Conservation (phyloP, 2,113 vertebrate genomes). For the Pterocles orientalis region DNA sequence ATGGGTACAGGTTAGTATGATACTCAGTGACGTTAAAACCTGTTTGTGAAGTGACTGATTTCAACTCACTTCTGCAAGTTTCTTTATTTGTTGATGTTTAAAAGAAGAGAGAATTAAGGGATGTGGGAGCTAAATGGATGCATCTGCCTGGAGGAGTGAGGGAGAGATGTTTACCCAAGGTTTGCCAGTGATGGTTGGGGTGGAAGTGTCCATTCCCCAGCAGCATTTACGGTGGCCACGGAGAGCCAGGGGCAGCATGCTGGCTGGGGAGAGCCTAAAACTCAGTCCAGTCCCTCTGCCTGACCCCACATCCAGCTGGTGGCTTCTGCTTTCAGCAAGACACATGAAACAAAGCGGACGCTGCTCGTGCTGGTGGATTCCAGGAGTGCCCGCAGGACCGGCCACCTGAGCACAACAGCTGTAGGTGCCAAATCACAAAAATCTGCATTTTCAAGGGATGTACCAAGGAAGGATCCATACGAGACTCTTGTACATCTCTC, state of each 20-base stretch:
- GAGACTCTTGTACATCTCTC: rapidly evolving
- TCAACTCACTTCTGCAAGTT: background rate
- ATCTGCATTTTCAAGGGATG: background rate
- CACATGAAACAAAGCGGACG: rapidly evolving
- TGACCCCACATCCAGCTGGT: background rate
- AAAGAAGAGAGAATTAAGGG: background rate
- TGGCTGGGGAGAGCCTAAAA: background rate
- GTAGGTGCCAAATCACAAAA: background rate
- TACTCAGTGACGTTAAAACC: background rate
- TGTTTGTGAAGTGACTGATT: background rate
- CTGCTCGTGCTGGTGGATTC: rapidly evolving
- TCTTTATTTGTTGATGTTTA: background rate
- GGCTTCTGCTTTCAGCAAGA: background rate
- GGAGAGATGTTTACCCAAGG: background rate
- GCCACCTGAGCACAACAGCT: background rate
- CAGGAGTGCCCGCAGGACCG: rapidly evolving
- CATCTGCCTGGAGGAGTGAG: background rate
- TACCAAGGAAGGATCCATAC: background rate
- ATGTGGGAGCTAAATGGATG: rapidly evolving
- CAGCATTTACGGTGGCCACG: rapidly evolving
- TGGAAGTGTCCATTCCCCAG: background rate
- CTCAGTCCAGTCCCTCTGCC: background rate
- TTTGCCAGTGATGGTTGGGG: background rate
- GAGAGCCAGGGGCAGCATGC: background rate
- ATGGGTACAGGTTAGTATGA: background rate